Conservation (phyloP, 2,797 vertebrate species). For the Protonibea diacanthus region DNA sequence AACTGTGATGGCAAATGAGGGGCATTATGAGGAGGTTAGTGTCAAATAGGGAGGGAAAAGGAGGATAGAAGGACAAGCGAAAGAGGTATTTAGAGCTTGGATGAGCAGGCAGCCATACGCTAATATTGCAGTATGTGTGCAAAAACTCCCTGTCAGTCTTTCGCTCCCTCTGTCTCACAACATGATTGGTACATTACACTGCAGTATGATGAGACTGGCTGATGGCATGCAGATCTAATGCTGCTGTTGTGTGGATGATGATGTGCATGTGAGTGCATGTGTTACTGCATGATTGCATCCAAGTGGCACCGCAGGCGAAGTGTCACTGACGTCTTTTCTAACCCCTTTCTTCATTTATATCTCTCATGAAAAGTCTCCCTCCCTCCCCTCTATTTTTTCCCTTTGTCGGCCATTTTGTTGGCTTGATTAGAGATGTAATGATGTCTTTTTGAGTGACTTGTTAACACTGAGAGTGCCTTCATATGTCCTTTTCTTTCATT, state of each 20-base stretch:
- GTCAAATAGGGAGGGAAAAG: slow-evolving; percentile 41
- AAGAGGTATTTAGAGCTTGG: slow-evolving; percentile 45
- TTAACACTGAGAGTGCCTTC: neutral
- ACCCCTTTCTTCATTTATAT: neutral
- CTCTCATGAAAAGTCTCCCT: neutral
- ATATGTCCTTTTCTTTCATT: slow-evolving; percentile 12
- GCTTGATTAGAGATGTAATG: slow-evolving; percentile 23
- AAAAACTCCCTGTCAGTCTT: slow-evolving; percentile 21
- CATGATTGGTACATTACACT: slow-evolving; percentile 53
- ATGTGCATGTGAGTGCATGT: slow-evolving; percentile 20
- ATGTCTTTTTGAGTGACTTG: slow-evolving; percentile 34
- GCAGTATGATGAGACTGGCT: slow-evolving; percentile 36
- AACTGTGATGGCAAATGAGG: slow-evolving; percentile 28
- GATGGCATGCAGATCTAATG: slow-evolving; percentile 49
- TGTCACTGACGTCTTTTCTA: slow-evolving; percentile 33
- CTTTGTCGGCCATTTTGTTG: slow-evolving; percentile 57
- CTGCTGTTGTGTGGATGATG: slow-evolving; percentile 21
- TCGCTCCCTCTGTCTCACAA: slow-evolving; percentile 31
- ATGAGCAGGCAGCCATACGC: slow-evolving; percentile 41
- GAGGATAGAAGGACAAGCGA: slow-evolving; percentile 29
- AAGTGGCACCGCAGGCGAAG: slow-evolving; percentile 29
- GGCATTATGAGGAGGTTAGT: slow-evolving; percentile 46
- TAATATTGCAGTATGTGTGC: slow-evolving; percentile 38
- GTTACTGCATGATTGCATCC: slow-evolving; percentile 31
- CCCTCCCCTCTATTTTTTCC: neutral